Base-by-base conservation (phyloP, 2,888 invertebrate species). In the Coecobrya sp. region DNA sequence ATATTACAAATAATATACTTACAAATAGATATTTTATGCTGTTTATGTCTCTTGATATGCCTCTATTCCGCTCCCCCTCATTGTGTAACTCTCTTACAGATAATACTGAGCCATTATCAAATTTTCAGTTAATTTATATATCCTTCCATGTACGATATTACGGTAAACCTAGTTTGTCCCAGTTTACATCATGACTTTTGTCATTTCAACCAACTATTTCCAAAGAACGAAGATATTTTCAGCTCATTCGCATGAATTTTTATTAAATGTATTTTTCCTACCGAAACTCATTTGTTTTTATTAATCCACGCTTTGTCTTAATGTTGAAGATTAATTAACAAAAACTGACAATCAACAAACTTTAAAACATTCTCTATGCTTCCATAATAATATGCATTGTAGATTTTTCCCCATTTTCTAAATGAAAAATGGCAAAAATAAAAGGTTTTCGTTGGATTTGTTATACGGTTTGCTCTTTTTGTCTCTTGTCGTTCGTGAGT, bases 321-420 rank as follows among this genome's bases (percentile, higher is more conserved):
- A 89, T 70, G 89, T 30, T 59, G 49, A 76, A 62, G 85, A 85
- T 85, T 90, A 90, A 90, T 90, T 90, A 90, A 85, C 73, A 62
- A 89, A 90, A 76, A 85, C 27, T 90, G 89, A 85, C 89, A 89
- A 25, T n/a, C 70, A 73, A 25, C 52, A 45, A 52, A 70, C 1
- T 19, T 70, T 36, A 8, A 70, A 36, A 1, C 36, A 70, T 36
- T 0, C n/a, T 70, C 2, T 16, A 16, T n/a, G 0, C 52, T 30
- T 16, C 13, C 19, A 22, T 55, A 25, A 25, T 81, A 52, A 49
- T 79, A 52, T 81, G 49, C 62, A n/a, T 89, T 49, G 36, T 84
- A 45, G 3, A 45, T 70, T 81, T 88, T 27, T 27, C 70, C 82
- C 25, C 22, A 59, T 70, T 89, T 55, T 82, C 25, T n/a, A 27